phyloP scores from a whole-genome alignment of 2,797 vertebrate genomes.

The Sebastiscus tertius region DNA sequence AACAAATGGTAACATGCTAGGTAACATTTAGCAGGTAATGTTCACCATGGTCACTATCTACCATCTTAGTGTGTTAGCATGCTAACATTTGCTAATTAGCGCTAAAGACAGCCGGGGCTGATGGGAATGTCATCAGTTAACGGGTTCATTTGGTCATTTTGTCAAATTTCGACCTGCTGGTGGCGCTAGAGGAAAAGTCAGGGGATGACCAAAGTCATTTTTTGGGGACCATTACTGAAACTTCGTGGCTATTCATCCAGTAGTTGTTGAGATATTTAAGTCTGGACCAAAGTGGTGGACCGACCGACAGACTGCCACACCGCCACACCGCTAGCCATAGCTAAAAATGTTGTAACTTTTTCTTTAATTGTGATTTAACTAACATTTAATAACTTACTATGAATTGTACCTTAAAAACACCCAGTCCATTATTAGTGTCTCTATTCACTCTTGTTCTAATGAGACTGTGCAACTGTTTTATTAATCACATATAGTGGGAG shows the following conservation, averaged over 20 bases:
- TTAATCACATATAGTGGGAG: slow-evolving; percentile 19
- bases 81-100: background rate
- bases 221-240: background rate
- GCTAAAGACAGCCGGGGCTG: background rate
- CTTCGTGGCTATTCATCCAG: background rate
- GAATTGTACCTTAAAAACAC: background rate
- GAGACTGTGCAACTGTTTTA: slow-evolving; percentile 5
- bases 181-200: background rate
- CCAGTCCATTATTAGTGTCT: background rate
- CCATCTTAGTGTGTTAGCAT: background rate
- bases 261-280: too few species aligned
- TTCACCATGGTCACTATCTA: background rate
- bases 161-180: background rate
- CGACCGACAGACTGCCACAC: background rate
- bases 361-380: background rate
- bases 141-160: background rate
- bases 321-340: too few species aligned
- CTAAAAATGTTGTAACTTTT: background rate
- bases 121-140: background rate
- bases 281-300: too few species aligned
- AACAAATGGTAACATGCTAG: background rate
- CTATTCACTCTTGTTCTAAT: background rate
- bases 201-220: background rate
- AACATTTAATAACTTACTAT: background rate
- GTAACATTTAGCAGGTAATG: background rate